Base-by-base conservation (phyloP, 2,113 vertebrate species). In the Jacana jacana region DNA sequence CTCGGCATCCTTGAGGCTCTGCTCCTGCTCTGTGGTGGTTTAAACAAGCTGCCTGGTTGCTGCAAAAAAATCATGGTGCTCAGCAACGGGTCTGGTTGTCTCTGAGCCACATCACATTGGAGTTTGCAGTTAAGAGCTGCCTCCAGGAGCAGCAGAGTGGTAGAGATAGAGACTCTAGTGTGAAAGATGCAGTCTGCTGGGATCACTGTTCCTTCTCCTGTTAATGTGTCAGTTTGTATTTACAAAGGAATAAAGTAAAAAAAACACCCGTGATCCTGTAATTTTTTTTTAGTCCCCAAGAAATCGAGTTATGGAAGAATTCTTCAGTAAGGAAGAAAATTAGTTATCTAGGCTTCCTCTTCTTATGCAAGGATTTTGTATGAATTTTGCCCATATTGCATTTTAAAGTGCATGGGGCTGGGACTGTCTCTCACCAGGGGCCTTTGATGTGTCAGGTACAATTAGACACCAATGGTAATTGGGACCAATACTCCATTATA, bases 81-180 rank as follows among this genome's bases (percentile, higher is more conserved):
- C 86, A 40, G 83, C 92, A 91, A 46, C 1, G 10, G 76, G 80
- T 71, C 71, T 77, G 85, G 72, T 71, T 96, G 80, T 91, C 58
- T 81, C 86, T 91, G 94, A 97, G 91, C 65, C 93, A 52, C 90
- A 89, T 85, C 64, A 89, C 52, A 7, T 54, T 65, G 88, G 78
- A 58, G 64, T 51, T 77, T 75, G 73, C 82, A 80, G 76, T 64
- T 75, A 39, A 85, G 89, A 92, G 83, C 97, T 95, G 97, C 96
- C 91, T 96, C 72, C 95, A 95, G 95, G 95, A 97, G 98, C 96
- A 97, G 96, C 76, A 89, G 80, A 64, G 90, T 17, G 33, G 90
- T 33, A 69, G 83, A 91, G 91, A 85, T n/a, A 19, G 72, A 70
- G 70, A 42, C 48, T 70, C 22, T 31, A 30, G 52, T 54, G 83